Evolutionary conservation across 37 sponge, comb jelly and placozoan genomes (phyloP), one percentile per base, ranked within the genome.

Genomic region (Chondrilla cf. caribensis): DNA sequence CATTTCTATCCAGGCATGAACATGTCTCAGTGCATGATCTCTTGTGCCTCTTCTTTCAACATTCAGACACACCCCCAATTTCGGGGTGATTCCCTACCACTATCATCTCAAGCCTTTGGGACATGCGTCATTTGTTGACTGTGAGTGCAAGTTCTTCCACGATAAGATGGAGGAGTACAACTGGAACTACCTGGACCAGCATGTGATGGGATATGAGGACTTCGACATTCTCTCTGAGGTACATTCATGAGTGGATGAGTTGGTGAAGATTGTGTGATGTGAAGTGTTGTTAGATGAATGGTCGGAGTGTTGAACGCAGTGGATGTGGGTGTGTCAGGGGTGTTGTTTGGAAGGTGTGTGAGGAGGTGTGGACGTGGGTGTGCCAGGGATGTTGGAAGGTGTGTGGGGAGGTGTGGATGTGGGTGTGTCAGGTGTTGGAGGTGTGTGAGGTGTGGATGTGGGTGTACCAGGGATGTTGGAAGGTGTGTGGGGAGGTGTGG

Each of bases 101-200:
- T 70, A 70, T 36, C 39, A 31, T 8, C 71, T 70, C 9, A 35
- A 33, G 71, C 71, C 71, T 8, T 18, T 5, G 19, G 18, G 39
- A 3, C 71, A 70, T 5, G 5, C 71, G 8, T 37, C 39, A 35
- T 36, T 29, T 38, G 60, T 47, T 36, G 5, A 32, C 8, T n/a
- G 35, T 3, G 21, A 32, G 6, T 57, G 33, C 19, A 38, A 11
- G 29, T 76, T 84, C 43, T 21, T 1, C 33, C 86, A 84, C 54
- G 79, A 41, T 0, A 60, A 42, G 19, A 38, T 72, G 58, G 90
- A 93, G 78, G 82, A 93, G 58, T 89, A 83, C 77, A 93, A 93
- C 67, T 93, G 93, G 93, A 93, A 93, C 78, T 93, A 84, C 43
- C 82, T 93, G 24, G 93, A 93, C 60, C 89, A 93, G 40, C 89